Base-by-base conservation (phyloP, 2,888 invertebrate species). In the Eremobia ochroleuca region DNA sequence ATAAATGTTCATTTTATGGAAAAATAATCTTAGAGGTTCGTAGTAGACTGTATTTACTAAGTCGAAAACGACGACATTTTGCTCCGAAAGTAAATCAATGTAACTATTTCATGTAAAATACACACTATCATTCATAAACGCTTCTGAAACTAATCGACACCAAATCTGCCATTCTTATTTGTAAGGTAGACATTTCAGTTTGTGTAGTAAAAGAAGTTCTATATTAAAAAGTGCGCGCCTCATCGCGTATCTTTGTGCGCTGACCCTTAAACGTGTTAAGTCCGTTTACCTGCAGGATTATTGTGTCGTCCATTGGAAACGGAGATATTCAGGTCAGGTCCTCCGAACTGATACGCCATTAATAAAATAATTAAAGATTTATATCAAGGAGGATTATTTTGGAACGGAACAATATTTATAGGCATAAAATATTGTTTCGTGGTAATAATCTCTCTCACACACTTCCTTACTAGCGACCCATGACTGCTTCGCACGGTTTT, bases 291-390 rank as follows among this genome's bases (percentile, higher is more conserved):
- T 11, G 21, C 21, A 66, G 31, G 55, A 69, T 46, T 67, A 69
- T 49, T 46, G 6, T 15, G 15, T 55, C 68, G 4, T 37, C 34
- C 18, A 40, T 64, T 69, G 18, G 31, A 46, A 13, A 37, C n/a
- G 55, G 4, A 34, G 49, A 40, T 58, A 81, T 77, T 64, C 64
- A 31, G 46, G 13, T 75, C 75, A 74, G 31, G 28, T 28, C 31
- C 64, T 37, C 62, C 40, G 28, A 49, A 34, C n/a, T 49, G 55
- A 75, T 81, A 76, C 76, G 49, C 55, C n/a, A 49, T 81, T 81
- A 78, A 78, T 81, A 58, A 76, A 81, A 49, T 58, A 62, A 77
- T 74, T 81, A 81, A 46, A 64, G 81, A 65, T 81, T 81, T 80
- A 80, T 77, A 64, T 31, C 74, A 62, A 25, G 5, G 31, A 5